Evolutionary conservation across 2,113 vertebrate species (phyloP), one percentile per base, ranked within the genome.

Genomic region (Microcebus lehilahytsara): DNA sequence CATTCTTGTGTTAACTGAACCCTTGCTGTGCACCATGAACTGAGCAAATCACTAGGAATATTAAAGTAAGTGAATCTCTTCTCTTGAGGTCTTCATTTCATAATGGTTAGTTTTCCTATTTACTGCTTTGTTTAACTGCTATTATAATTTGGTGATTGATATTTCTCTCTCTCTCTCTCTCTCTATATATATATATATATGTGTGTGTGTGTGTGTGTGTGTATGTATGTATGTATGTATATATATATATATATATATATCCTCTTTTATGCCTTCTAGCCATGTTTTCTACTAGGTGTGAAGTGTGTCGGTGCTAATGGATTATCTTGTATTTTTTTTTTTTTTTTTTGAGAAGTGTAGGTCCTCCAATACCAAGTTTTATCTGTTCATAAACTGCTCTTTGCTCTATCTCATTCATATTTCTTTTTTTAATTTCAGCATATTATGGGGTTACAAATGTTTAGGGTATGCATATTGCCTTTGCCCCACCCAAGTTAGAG

Each of bases 251-350:
- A 42, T 42, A 42, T 42, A 46, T 46, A 9, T 46, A 9, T 5
- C 11, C 14, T 17, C 9, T 32, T 77, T 81, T 72, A 62, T 22
- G 64, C 62, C 23, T 62, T 69, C 16, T 40, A 25, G 22, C 4
- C 27, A 27, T 74, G 23, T 56, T 77, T 92, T 74, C 11, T 34
- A 25, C 11, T 88, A 67, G 42, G 46, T 46, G 17, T 56, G 20
- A 23, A 8, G 12, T 20, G 0, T 49, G 27, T 9, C 20, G 27
- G 0, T 53, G 23, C 9, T 25, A 32, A 9, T 27, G n/a, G 17
- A 60, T 46, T 56, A 5, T 85, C 6, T 10, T 9, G 1, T 46
- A 46, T 46, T 46, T 30, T 37, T 27, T 25, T 16, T 37, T 25
- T 16, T 37, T 66, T 85, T 34, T 32, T 12, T 7, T 4, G 42